These are phyloP conservation scores for Heliconius hewitsoni DNA, from an alignment of 1,140 invertebrate species.

Conservation along the genomic window DNA sequence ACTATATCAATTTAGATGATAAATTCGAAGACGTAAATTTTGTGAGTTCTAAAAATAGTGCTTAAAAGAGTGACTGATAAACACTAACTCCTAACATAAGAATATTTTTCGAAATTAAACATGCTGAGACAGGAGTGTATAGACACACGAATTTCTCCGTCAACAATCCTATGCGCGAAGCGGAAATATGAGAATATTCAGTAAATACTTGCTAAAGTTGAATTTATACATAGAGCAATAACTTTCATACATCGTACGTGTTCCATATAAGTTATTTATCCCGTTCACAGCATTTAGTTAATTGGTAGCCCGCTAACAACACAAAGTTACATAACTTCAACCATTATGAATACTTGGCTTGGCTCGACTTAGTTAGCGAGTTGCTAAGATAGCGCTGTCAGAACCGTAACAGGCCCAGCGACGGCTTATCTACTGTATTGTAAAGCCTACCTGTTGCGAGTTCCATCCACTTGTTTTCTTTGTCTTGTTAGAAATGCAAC, in stretches of 20 bases:
- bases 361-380: constrained; percentile 22
- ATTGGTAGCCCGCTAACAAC: background rate
- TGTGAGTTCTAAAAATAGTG: too few relatives aligned
- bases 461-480: constrained; percentile 13
- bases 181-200: too few relatives aligned
- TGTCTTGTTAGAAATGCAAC: background rate
- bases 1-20: too few relatives aligned
- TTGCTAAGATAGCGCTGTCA: constrained; percentile 28
- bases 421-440: constrained; percentile 24
- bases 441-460: constrained; percentile 29
- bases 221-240: too few relatives aligned
- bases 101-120: too few relatives aligned
- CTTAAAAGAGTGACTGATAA: too few relatives aligned
- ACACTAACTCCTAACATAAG: too few relatives aligned
- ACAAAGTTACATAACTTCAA: background rate
- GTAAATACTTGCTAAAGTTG: too few relatives aligned
- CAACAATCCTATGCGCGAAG: too few relatives aligned
- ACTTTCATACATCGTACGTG: background rate
- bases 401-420: constrained; percentile 12
- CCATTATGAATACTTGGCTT: constrained; percentile 20
- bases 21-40: too few relatives aligned
- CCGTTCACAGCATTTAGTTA: background rate
- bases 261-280: background rate
- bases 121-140: too few relatives aligned
- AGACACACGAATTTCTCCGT: too few relatives aligned